phyloP scores from a whole-genome alignment of 2,888 invertebrate species.

The Erannis defoliaria region DNA sequence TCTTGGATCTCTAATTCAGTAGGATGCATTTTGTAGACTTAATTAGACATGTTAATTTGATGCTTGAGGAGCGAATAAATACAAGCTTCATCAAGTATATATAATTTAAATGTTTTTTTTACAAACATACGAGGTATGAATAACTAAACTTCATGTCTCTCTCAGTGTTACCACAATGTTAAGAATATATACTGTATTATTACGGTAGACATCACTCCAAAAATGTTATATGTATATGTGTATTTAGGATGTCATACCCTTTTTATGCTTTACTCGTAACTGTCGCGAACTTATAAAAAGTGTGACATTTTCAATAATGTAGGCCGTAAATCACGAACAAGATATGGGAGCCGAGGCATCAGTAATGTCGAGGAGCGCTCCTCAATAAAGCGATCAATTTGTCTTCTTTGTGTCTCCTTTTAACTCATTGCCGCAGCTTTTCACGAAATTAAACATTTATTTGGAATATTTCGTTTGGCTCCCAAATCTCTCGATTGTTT shows the following conservation, averaged over 20 bases:
- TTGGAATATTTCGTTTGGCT: conserved; percentile 6
- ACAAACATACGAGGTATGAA: no score
- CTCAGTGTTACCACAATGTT: no score
- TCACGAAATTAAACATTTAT: conserved; percentile 9
- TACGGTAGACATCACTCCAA: not conserved
- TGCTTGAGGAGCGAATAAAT: not conserved
- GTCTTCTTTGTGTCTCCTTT: conserved; percentile 30
- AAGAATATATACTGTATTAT: not conserved
- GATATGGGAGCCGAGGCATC: conserved; percentile 38
- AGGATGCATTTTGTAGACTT: not conserved
- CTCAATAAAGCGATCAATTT: conserved; percentile 41
- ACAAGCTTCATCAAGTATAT: no score
- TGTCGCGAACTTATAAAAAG: conserved; percentile 17
- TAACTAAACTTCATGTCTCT: no score
- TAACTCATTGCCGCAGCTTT: conserved; percentile 13
- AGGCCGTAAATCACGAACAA: conserved; percentile 40
- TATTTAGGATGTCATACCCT: conserved; percentile 7
- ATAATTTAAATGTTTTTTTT: no score
- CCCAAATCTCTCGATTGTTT: not conserved
- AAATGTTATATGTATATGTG: no score
- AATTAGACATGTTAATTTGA: not conserved
- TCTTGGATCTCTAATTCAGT: not conserved
- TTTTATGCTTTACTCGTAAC: conserved; percentile 3
- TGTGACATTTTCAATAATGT: conserved; percentile 39
- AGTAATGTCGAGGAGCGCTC: conserved; percentile 34